Evolutionary conservation across 2,797 vertebrate species (phyloP).

Genomic region (Orestias chungarensis): DNA sequence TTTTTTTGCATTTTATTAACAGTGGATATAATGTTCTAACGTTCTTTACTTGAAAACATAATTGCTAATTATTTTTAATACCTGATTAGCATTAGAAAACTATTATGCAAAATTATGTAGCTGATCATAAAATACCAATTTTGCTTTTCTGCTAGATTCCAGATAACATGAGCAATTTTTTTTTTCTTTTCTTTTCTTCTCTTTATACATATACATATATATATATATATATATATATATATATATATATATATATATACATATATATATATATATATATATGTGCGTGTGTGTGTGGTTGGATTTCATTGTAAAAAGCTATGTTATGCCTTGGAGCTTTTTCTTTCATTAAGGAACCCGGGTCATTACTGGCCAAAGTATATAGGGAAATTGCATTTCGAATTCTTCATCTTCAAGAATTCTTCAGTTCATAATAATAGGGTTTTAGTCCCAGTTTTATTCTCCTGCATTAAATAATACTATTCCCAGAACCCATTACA

Average conservation of each 20-base stretch:
- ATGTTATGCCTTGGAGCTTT: conserved; percentile 57
- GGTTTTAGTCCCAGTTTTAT: conserved; percentile 67
- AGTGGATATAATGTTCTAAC: not conserved
- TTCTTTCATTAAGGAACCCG: conserved; percentile 62
- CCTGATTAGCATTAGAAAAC: conserved; percentile 35
- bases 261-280: too few species aligned
- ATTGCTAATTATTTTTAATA: not conserved
- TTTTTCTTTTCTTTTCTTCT: too few species aligned
- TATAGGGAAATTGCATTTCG: conserved; percentile 58
- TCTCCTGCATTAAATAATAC: conserved; percentile 68
- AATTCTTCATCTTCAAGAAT: conserved; percentile 60
- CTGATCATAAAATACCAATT: conserved; percentile 22
- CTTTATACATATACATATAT: too few species aligned
- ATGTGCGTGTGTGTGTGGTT: too few species aligned
- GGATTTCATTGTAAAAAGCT: conserved; percentile 47
- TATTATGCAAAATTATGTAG: conserved; percentile 7
- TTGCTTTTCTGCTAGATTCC: conserved; percentile 3
- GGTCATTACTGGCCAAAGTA: conserved; percentile 63
- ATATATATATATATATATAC: too few species aligned
- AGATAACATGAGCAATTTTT: too few species aligned
- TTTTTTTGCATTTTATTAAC: not conserved
- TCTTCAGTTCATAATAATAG: conserved; percentile 68
- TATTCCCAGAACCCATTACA: conserved; percentile 69
- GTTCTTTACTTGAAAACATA: not conserved
- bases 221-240: too few species aligned